Conservation (phyloP, 2,113 vertebrate species). For the Theristicus caerulescens region DNA sequence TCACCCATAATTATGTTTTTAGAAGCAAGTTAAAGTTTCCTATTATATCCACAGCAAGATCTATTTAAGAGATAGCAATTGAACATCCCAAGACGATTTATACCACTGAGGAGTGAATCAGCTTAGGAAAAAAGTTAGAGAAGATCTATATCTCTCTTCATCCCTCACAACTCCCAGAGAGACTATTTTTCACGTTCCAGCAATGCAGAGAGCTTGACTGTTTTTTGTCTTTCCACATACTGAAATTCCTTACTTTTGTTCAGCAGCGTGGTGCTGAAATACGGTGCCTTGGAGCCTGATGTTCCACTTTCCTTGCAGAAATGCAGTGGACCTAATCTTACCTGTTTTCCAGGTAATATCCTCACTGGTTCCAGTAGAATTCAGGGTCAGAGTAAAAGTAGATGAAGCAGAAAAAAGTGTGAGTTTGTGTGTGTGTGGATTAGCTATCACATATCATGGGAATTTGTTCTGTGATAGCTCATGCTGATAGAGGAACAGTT, state of each 20-base stretch:
- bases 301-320: neutral
- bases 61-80: slow-evolving; percentile 22
- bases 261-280: neutral
- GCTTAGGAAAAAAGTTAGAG: neutral
- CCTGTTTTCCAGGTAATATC: neutral
- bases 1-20: neutral
- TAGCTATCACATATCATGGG: neutral
- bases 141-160: slow-evolving; percentile 8
- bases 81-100: slow-evolving; percentile 6
- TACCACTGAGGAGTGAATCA: neutral
- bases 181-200: neutral
- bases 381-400: neutral
- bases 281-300: neutral
- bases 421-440: neutral
- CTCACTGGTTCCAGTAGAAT: neutral
- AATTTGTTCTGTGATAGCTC: neutral
- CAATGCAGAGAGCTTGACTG: neutral
- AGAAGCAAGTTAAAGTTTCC: neutral
- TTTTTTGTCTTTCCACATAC: neutral
- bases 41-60: slow-evolving; percentile 4
- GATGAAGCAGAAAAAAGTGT: neutral
- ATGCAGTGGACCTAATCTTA: neutral
- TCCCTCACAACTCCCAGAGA: neutral
- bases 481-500: neutral
- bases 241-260: neutral